Base-by-base conservation (phyloP, 2,888 invertebrate genomes). In the Synergus gifuensis region DNA sequence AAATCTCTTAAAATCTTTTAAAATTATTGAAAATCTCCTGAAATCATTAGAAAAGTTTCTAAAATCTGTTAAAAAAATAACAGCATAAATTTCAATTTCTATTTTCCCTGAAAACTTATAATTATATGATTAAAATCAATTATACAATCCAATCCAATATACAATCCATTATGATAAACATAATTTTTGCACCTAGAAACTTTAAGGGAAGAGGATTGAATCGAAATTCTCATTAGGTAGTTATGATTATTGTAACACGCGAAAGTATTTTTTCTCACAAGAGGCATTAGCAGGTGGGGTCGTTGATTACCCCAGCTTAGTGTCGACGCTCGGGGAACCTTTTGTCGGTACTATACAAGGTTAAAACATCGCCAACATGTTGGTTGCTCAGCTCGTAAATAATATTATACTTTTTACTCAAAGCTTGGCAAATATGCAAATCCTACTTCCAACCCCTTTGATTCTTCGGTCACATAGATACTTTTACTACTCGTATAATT, bases 281-380 rank as follows among this genome's bases (percentile, higher is more conserved):
- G 42, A 67, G 42, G 80, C 77, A 64, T 77, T 80, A 79, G 40
- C 79, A 77, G 80, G 82, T 78, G 78, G 83, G 82, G 81, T 80
- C 78, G 78, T 80, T 80, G 81, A 86, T 83, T 83, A 81, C 80
- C 77, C 80, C 76, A 46, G 79, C 79, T 69, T 64, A 83, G 78
- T 76, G 78, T 78, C 81, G 76, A 81, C 78, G 81, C 67, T 67
- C 44, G 44, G 76, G 62, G 67, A 36, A 40, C 66, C 46, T 73
- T 73, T 73, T 73, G 73, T 73, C 63, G 77, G 77, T 63, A 64
- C 42, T 63, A 77, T 63, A 42, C 78, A 67, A 54, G 78, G 49
- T 28, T 64, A 54, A 58, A 78, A 67, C 78, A 67, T 78, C 78
- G 14, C 66, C 63, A 42, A 46, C 28, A 42, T 44, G n/a, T 63